Percentiles rank a stretch among this genome's conserved stretches.
These are phyloP conservation scores for Rhinogobio ventralis DNA, from an alignment of 2,797 vertebrate species.

Conservation along the genomic window DNA sequence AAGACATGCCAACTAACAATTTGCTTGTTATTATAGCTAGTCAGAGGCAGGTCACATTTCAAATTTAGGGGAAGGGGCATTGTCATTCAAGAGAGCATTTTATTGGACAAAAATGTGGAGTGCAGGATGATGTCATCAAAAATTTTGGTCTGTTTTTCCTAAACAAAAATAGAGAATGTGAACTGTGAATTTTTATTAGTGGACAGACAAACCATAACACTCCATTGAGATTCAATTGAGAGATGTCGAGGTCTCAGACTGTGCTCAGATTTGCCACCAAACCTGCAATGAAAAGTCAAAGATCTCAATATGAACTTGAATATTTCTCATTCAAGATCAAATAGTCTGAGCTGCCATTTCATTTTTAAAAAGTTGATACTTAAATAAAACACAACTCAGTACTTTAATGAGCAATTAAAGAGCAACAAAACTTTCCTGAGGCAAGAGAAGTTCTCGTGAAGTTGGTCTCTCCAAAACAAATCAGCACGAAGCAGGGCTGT, in stretches of 20 bases:
- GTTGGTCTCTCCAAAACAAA: constrained; percentile 20
- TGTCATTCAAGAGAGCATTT: not conserved
- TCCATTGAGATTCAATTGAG: not conserved
- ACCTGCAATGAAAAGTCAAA: not conserved
- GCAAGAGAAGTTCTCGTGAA: constrained; percentile 26
- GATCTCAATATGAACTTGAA: not conserved
- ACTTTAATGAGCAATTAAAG: not conserved
- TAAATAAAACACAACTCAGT: not conserved
- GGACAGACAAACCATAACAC: not conserved
- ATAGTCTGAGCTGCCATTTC: not conserved
- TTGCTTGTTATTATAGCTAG: not conserved
- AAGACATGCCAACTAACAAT: not conserved
- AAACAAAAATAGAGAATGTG: not conserved
- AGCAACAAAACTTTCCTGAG: constrained; percentile 14
- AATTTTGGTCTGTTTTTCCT: not conserved
- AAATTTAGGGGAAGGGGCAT: not conserved
- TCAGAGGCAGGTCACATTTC: not conserved
- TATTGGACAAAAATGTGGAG: not conserved
- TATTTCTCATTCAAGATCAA: not conserved
- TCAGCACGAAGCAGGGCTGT: constrained; percentile 14
- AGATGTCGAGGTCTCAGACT: not conserved
- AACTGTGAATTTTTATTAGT: not conserved
- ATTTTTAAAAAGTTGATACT: not conserved
- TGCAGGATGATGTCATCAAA: not conserved
- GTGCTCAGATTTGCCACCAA: not conserved